Percentiles rank a stretch among this genome's conserved stretches.
phyloP scores from a whole-genome alignment of 2,888 invertebrate species.

The Heliconius cydno region DNA sequence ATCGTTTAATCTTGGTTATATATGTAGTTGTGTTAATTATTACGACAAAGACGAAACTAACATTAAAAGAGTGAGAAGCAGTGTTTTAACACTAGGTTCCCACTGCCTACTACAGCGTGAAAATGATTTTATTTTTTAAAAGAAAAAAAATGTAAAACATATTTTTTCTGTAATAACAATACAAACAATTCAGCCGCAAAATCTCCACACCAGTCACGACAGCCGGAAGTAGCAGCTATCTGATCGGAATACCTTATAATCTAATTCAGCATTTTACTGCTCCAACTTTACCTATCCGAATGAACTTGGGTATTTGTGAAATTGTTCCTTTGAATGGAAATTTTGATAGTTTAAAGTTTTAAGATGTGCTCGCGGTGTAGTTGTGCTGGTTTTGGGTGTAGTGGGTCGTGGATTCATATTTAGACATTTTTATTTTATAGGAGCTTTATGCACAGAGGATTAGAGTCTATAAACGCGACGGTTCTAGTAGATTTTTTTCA shows the following conservation, averaged over 20 bases:
- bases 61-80: not conserved
- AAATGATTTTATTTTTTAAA: not conserved
- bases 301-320: slow-evolving; percentile 22
- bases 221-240: slow-evolving; percentile 32
- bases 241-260: slow-evolving; percentile 47
- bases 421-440: too few species aligned
- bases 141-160: not conserved
- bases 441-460: too few species aligned
- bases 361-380: not conserved
- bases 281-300: slow-evolving; percentile 29
- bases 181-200: not conserved
- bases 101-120: not conserved
- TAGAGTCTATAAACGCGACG: too few species aligned
- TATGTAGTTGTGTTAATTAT: too few species aligned
- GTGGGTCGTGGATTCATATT: not conserved
- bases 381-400: not conserved
- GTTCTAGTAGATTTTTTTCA: too few species aligned
- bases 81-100: not conserved
- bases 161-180: not conserved
- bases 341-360: slow-evolving; percentile 29
- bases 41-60: too few species aligned
- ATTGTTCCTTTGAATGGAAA: slow-evolving; percentile 18
- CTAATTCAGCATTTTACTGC: slow-evolving; percentile 45
- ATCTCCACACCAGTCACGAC: slow-evolving; percentile 19
- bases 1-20: too few species aligned